Percentiles rank a stretch among this genome's conserved stretches.
Conservation (phyloP, 2,888 invertebrate genomes). For the Gryllus longicercus region DNA sequence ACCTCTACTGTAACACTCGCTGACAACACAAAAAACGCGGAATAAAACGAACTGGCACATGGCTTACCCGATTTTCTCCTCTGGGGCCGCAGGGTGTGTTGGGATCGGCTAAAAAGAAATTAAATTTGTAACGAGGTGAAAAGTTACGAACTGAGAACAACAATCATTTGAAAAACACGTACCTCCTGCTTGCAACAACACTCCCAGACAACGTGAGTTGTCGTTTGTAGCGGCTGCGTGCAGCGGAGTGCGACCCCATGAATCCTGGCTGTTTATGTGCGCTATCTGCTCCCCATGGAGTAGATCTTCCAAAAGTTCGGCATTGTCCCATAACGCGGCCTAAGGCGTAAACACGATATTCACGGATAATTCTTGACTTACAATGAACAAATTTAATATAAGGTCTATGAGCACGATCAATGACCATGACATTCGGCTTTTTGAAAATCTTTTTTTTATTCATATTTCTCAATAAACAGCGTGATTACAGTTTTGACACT, state of each 20-base stretch:
- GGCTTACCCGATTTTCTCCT: conserved; percentile 62
- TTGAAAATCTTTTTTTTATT: no score
- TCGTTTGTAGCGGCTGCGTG: conserved; percentile 81
- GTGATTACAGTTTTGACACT: not conserved
- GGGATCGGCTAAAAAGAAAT: conserved; percentile 55
- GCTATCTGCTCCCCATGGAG: conserved; percentile 62
- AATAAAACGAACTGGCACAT: not conserved
- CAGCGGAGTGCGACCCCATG: conserved; percentile 70
- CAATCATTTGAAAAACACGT: not conserved
- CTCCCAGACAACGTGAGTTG: conserved; percentile 68
- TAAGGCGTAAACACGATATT: conserved; percentile 43
- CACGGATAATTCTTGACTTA: not conserved
- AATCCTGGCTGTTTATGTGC: conserved; percentile 68
- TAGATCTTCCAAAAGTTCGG: conserved; percentile 77
- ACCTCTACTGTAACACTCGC: conserved; percentile 12
- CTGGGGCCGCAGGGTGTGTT: conserved; percentile 64
- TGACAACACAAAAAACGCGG: not conserved
- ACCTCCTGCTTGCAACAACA: conserved; percentile 66
- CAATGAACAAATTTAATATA: conserved; percentile 5
- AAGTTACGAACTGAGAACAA: not conserved
- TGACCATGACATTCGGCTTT: not conserved
- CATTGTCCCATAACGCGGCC: conserved; percentile 86
- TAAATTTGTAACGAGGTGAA: conserved; percentile 23
- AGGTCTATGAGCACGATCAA: not conserved
- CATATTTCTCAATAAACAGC: no score